Conservation (phyloP, 2,888 invertebrate species). For the Epirrhoe tristata region DNA sequence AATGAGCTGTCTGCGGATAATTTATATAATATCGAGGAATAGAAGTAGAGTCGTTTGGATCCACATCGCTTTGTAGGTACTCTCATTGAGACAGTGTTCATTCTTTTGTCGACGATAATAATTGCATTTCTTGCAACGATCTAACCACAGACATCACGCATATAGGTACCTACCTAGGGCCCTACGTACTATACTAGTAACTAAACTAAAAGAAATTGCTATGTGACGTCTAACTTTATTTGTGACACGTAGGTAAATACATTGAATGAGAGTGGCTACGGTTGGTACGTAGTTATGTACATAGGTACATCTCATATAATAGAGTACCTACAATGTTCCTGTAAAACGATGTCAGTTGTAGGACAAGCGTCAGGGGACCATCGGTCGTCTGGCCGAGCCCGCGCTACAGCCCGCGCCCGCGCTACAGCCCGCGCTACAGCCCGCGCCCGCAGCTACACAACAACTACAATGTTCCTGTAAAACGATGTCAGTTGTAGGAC, state of each 20-base stretch:
- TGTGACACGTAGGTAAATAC: background rate
- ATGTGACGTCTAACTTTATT: background rate
- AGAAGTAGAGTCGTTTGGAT: constrained; percentile 2
- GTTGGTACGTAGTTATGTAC: no score
- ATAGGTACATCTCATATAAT: background rate
- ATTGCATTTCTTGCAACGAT: background rate
- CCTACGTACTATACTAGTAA: no score
- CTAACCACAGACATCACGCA: no score
- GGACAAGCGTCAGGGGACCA: background rate
- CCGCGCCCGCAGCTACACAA: no score
- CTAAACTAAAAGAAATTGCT: background rate
- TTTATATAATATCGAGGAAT: background rate
- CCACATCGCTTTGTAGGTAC: constrained; percentile 9
- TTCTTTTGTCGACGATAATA: constrained; percentile 16
- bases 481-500: background rate
- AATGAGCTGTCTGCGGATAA: background rate
- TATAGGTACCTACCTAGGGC: no score
- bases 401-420: no score
- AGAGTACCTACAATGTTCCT: background rate
- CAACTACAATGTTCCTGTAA: no score
- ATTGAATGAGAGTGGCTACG: background rate
- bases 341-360: background rate
- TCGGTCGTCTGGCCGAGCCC: background rate
- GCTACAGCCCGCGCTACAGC: no score
- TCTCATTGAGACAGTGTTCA: constrained; percentile 13